These are phyloP conservation scores for Cephalophus harveyi DNA, from an alignment of 2,113 vertebrate genomes.

Conservation along the genomic window DNA sequence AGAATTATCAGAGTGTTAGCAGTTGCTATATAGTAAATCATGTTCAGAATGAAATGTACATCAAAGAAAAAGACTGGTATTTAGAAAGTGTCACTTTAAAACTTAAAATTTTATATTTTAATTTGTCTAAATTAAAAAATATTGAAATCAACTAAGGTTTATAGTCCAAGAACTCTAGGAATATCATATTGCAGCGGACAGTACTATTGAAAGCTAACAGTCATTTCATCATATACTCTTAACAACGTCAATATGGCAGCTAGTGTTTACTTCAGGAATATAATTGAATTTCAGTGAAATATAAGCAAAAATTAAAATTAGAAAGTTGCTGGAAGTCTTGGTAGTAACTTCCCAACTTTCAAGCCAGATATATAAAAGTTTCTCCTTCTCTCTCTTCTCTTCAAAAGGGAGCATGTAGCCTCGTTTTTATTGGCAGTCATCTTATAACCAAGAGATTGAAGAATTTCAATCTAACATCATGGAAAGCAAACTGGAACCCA, in stretches of 20 bases:
- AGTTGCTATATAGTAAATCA: not conserved
- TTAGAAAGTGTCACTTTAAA: not conserved
- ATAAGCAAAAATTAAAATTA: not conserved
- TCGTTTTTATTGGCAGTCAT: not conserved
- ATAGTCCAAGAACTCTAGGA: not conserved
- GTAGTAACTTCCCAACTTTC: not conserved
- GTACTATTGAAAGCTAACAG: not conserved
- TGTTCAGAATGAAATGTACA: not conserved
- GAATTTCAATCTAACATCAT: not conserved
- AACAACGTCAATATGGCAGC: not conserved
- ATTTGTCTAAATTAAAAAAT: not conserved
- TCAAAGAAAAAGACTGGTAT: not conserved
- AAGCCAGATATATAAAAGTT: not conserved
- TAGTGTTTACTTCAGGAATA: not conserved
- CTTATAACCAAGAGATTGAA: not conserved
- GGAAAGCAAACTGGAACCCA: not conserved
- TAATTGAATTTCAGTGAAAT: not conserved
- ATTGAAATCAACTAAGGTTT: not conserved
- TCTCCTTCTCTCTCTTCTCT: not conserved
- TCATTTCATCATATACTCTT: not conserved
- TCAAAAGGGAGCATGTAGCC: not conserved
- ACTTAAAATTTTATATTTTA: not conserved
- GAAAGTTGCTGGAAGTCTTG: not conserved
- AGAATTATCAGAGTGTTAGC: not conserved
- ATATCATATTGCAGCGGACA: not conserved